These are phyloP conservation scores for Dicyrtoma fusca DNA, from an alignment of 2,888 invertebrate genomes.

Conservation along the genomic window DNA sequence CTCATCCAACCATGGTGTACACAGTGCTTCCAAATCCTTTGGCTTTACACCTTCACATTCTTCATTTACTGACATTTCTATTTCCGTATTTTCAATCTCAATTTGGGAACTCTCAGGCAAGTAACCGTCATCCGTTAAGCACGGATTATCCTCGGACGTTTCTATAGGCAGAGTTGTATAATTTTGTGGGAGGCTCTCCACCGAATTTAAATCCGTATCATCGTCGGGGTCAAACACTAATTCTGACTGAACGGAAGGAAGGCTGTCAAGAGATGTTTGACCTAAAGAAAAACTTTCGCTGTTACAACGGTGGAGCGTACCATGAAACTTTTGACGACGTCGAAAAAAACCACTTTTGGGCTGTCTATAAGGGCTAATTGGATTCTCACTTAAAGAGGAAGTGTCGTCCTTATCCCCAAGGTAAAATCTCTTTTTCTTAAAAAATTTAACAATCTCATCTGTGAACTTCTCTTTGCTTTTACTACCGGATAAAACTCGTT, in stretches of 20 bases:
- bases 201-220: constrained; percentile 27
- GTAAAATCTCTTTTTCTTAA: constrained; percentile 43
- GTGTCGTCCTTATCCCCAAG: constrained; percentile 13
- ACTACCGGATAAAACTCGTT: constrained; percentile 11
- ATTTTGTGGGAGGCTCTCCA: constrained; percentile 16
- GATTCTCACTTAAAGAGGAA: constrained; percentile 7
- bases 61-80: too few relatives aligned
- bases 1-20: constrained; percentile 1
- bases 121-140: too few relatives aligned
- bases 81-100: too few relatives aligned
- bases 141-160: too few relatives aligned
- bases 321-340: constrained; percentile 16
- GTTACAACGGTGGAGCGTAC: constrained; percentile 43
- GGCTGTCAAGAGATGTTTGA: constrained; percentile 52
- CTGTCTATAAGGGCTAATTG: constrained; percentile 7
- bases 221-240: constrained; percentile 41
- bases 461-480: constrained; percentile 42
- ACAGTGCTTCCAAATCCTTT: background rate
- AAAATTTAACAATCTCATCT: constrained; percentile 51
- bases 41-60: too few relatives aligned
- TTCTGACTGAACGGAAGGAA: constrained; percentile 52
- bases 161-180: too few relatives aligned
- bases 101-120: too few relatives aligned
- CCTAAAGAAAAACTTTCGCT: constrained; percentile 55
- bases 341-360: constrained; percentile 23